These are phyloP conservation scores for Orbicella faveolata DNA, from an alignment of 64 coral and sea anemone species.

Conservation along the genomic window DNA sequence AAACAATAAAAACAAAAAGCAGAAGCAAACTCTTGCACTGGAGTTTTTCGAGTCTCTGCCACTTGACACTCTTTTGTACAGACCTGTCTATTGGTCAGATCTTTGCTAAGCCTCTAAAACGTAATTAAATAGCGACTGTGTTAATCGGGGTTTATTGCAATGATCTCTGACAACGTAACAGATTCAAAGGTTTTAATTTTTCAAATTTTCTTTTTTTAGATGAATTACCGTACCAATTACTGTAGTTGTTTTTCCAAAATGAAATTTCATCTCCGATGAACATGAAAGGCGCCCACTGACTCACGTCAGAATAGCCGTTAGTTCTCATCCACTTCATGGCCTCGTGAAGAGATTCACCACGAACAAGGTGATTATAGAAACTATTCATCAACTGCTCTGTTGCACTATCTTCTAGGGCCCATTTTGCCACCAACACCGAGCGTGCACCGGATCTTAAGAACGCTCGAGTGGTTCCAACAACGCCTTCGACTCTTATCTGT, in stretches of 20 bases:
- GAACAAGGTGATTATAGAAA: not conserved
- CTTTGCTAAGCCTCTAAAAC: too few relatives aligned
- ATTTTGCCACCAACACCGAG: constrained; percentile 4
- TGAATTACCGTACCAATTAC: too few relatives aligned
- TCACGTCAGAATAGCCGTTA: not conserved
- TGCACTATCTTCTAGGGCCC: not conserved
- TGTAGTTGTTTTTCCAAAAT: not conserved
- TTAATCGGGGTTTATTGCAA: too few relatives aligned
- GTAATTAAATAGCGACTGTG: too few relatives aligned
- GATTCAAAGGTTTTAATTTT: too few relatives aligned
- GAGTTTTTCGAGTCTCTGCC: too few relatives aligned
- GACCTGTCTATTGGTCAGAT: too few relatives aligned
- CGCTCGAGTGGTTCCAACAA: constrained; percentile 9
- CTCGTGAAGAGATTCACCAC: constrained; percentile 8
- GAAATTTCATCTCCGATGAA: not conserved
- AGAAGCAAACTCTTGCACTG: too few relatives aligned
- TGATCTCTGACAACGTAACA: too few relatives aligned
- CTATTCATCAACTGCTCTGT: constrained; percentile 19
- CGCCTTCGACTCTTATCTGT: not conserved
- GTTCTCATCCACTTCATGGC: constrained; percentile 17
- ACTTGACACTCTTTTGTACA: too few relatives aligned
- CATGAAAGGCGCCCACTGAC: not conserved
- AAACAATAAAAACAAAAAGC: too few relatives aligned
- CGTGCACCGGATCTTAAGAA: constrained; percentile 7
- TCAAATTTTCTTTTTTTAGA: too few relatives aligned